phyloP scores from a whole-genome alignment of 2,888 invertebrate species.

The Polyommatus icarus region DNA sequence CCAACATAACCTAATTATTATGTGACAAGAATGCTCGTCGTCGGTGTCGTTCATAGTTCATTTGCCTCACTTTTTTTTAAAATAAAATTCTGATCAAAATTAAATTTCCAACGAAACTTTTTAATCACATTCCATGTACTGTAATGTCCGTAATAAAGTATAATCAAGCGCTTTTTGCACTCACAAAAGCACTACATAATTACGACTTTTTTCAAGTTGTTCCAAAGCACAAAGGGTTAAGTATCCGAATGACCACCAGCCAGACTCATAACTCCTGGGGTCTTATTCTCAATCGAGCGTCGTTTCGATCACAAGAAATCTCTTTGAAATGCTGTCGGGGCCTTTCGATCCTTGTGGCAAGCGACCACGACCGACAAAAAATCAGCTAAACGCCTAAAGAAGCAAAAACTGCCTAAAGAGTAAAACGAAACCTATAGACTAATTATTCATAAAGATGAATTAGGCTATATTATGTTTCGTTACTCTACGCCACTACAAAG shows the following conservation, averaged over 20 bases:
- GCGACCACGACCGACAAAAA: too few relatives aligned
- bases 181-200: neutral
- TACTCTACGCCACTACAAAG: too few relatives aligned
- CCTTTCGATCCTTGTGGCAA: too few relatives aligned
- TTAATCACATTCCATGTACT: neutral
- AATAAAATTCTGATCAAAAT: neutral
- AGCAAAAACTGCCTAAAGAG: too few relatives aligned
- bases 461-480: too few relatives aligned
- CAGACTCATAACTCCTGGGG: neutral
- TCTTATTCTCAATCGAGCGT: neutral
- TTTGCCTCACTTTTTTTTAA: neutral
- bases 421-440: too few relatives aligned
- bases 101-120: neutral
- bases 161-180: neutral
- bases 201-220: neutral
- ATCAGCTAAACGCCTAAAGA: too few relatives aligned
- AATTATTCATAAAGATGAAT: too few relatives aligned
- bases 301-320: neutral
- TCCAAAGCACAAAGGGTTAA: constrained; percentile 3
- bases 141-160: neutral
- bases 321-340: neutral
- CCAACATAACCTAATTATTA: too few relatives aligned
- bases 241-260: constrained; percentile 5
- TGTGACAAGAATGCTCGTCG: too few relatives aligned
- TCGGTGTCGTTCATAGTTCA: too few relatives aligned